Conservation (phyloP, 1,140 invertebrate genomes). For the Anastrepha obliqua region DNA sequence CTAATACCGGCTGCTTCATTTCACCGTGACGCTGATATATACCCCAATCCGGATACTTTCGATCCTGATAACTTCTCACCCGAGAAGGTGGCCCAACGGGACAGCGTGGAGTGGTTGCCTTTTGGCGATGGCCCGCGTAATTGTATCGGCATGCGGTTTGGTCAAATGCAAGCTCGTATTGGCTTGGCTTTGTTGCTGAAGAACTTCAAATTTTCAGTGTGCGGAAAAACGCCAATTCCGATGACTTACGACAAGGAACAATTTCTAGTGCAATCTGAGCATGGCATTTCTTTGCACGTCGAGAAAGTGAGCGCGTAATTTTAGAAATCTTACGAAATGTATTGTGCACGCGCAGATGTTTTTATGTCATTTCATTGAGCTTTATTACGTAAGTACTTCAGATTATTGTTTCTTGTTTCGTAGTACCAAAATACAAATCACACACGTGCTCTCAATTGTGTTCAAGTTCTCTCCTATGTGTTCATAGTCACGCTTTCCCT, state of each 20-base stretch:
- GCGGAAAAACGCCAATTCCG: conserved; percentile 59
- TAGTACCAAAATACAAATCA: too few species aligned
- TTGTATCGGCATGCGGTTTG: conserved; percentile 75
- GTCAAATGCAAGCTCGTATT: conserved; percentile 70
- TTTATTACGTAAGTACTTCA: too few species aligned
- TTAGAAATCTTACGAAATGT: background rate
- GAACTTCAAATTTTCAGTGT: conserved; percentile 63
- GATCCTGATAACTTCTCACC: conserved; percentile 77
- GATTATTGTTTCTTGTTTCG: too few species aligned
- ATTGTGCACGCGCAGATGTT: too few species aligned
- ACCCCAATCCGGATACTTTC: conserved; percentile 77
- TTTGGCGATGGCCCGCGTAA: conserved; percentile 77
- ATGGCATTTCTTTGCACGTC: conserved; percentile 59
- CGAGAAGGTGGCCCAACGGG: conserved; percentile 69
- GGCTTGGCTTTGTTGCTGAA: conserved; percentile 70
- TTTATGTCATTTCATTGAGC: too few species aligned
- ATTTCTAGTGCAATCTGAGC: conserved; percentile 35
- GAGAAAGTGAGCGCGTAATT: conserved; percentile 44
- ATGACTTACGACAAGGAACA: conserved; percentile 48
- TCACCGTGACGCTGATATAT: conserved; percentile 77
- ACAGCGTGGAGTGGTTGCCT: conserved; percentile 75
- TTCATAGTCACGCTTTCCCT: too few species aligned
- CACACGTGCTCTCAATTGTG: too few species aligned
- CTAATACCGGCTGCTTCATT: conserved; percentile 77
- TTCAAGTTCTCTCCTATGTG: too few species aligned